phyloP scores from a whole-genome alignment of 2,113 vertebrate species.

The Corythornis cristatus region DNA sequence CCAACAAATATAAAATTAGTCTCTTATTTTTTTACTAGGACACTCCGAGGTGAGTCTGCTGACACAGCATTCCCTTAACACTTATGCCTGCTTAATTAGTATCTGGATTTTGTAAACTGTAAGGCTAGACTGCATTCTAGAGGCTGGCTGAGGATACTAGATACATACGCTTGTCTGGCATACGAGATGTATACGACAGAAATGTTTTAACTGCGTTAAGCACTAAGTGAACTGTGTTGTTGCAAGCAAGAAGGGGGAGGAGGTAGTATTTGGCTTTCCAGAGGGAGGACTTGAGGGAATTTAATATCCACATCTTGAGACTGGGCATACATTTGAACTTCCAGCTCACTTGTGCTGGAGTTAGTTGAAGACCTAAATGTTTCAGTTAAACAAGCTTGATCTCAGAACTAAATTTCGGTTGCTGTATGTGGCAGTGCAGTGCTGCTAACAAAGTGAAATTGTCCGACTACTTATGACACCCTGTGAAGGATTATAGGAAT shows the following conservation, averaged over 20 bases:
- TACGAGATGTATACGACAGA: accelerated
- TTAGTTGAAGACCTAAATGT: not conserved
- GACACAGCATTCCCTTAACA: not conserved
- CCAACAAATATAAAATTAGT: not conserved
- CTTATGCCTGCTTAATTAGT: not conserved
- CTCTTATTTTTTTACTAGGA: not conserved
- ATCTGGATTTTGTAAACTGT: not conserved
- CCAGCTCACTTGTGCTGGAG: not conserved
- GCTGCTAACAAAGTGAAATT: not conserved
- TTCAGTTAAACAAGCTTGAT: not conserved
- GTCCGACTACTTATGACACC: not conserved
- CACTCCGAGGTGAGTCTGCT: not conserved
- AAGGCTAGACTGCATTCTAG: not conserved
- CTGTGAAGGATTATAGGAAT: not conserved
- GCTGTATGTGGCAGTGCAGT: accelerated
- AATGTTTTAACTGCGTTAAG: not conserved
- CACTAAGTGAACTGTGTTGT: not conserved
- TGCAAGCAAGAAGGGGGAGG: no score
- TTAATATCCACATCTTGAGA: not conserved
- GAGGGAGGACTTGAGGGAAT: not conserved
- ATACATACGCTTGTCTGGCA: not conserved
- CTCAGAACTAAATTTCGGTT: not conserved
- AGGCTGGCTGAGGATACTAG: not conserved
- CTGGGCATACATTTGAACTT: not conserved
- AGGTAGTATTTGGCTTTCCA: not conserved